A percentile compares a stretch with the other conserved stretches of the same genome.
phyloP scores from a whole-genome alignment of 2,797 vertebrate genomes.

The Halcyon smyrnensis region DNA sequence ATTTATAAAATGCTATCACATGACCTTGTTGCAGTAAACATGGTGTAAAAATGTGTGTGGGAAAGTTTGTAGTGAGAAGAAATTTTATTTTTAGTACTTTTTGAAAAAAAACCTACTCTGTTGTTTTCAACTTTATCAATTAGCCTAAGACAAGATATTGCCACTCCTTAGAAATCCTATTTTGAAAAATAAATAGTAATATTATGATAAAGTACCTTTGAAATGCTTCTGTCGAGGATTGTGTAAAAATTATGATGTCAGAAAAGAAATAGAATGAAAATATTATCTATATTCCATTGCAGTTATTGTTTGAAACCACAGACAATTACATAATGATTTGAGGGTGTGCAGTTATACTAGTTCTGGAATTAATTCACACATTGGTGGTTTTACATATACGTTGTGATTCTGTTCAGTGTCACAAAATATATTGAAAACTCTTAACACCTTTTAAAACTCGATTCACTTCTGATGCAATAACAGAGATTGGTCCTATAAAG shows the following conservation, averaged over 20 bases:
- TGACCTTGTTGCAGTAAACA: neutral
- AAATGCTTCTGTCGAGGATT: neutral
- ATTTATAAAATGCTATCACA: neutral
- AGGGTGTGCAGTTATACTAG: conserved; percentile 19
- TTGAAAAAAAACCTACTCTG: neutral
- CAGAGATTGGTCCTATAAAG: conserved; percentile 78
- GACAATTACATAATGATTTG: conserved; percentile 33
- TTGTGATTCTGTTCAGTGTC: conserved; percentile 74
- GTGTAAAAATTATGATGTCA: neutral
- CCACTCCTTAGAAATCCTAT: neutral
- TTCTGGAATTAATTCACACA: conserved; percentile 78
- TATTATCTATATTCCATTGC: neutral
- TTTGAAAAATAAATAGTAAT: neutral
- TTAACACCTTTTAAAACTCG: conserved; percentile 84
- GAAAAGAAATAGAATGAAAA: neutral
- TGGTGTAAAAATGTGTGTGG: neutral
- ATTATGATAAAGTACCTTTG: neutral
- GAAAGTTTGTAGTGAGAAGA: neutral
- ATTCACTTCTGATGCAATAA: conserved; percentile 79
- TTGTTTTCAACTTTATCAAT: neutral
- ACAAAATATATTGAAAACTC: conserved; percentile 82
- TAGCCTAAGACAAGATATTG: neutral
- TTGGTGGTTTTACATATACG: conserved; percentile 69
- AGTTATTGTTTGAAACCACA: neutral
- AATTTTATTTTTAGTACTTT: neutral